These are phyloP conservation scores for Sigmodon hispidus DNA, from an alignment of 2,113 vertebrate species.

Conservation along the genomic window DNA sequence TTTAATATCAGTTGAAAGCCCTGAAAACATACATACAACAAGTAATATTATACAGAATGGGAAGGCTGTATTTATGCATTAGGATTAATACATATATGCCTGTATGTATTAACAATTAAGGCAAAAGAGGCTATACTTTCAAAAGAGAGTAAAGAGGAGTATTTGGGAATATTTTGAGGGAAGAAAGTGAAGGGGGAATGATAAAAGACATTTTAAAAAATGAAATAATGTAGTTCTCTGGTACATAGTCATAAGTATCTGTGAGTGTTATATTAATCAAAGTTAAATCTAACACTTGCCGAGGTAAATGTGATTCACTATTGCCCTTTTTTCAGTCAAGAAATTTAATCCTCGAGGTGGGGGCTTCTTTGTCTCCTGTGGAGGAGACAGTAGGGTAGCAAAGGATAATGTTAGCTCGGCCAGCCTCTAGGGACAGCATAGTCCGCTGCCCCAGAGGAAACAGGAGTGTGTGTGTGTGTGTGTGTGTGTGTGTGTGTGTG, in stretches of 20 bases:
- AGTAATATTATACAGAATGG: background rate
- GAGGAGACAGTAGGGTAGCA: background rate
- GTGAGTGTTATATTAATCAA: background rate
- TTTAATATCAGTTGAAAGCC: background rate
- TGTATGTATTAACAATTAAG: background rate
- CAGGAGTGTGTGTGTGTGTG: too few species aligned
- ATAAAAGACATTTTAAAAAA: background rate
- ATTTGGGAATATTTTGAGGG: background rate
- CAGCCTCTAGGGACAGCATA: background rate
- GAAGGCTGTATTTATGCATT: background rate
- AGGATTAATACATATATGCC: background rate
- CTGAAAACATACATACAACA: background rate
- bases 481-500: too few species aligned
- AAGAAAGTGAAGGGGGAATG: background rate
- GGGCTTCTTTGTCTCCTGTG: background rate
- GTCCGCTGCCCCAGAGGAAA: background rate
- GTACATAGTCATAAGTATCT: background rate
- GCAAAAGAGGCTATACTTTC: background rate
- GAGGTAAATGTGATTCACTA: background rate
- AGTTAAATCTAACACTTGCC: background rate
- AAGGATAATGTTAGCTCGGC: background rate
- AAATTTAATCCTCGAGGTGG: background rate
- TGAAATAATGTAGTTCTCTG: background rate
- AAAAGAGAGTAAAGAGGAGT: background rate
- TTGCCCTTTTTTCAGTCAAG: background rate